These are phyloP conservation scores for Drosophila antonietae DNA, from an alignment of 2,888 invertebrate genomes.

Conservation along the genomic window DNA sequence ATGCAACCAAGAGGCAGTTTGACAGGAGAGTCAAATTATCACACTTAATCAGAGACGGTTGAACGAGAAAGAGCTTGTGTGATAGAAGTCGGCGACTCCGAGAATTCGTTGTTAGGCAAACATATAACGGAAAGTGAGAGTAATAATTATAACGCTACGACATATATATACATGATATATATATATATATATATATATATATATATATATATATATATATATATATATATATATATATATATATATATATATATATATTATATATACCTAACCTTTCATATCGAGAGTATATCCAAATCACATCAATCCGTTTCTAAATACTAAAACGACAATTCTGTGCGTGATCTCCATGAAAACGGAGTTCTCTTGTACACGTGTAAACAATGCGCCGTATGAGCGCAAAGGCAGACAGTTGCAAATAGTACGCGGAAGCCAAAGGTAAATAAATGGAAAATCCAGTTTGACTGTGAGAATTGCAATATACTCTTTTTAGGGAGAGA, in stretches of 20 bases:
- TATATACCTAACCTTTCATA: neutral
- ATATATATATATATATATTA: neutral
- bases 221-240: neutral
- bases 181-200: neutral
- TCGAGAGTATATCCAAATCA: neutral
- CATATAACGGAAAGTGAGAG: too few species aligned
- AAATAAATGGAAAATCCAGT: slow-evolving; percentile 40
- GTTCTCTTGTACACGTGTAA: slow-evolving; percentile 49
- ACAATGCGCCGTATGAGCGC: slow-evolving; percentile 36
- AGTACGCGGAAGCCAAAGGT: slow-evolving; percentile 43
- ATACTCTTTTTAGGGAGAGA: neutral
- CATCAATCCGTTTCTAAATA: slow-evolving; percentile 12
- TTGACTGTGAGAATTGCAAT: neutral
- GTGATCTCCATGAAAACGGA: slow-evolving; percentile 72
- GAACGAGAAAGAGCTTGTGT: too few species aligned
- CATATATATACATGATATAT: too few species aligned
- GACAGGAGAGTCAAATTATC: too few species aligned
- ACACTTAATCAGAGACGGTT: too few species aligned
- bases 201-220: neutral
- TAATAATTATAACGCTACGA: too few species aligned
- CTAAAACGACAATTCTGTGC: slow-evolving; percentile 71
- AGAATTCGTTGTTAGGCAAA: too few species aligned
- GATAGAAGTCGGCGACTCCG: too few species aligned
- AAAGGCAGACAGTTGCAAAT: slow-evolving; percentile 43
- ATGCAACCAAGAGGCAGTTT: too few species aligned